phyloP scores from a whole-genome alignment of 2,113 vertebrate species.

The Neogale vison region DNA sequence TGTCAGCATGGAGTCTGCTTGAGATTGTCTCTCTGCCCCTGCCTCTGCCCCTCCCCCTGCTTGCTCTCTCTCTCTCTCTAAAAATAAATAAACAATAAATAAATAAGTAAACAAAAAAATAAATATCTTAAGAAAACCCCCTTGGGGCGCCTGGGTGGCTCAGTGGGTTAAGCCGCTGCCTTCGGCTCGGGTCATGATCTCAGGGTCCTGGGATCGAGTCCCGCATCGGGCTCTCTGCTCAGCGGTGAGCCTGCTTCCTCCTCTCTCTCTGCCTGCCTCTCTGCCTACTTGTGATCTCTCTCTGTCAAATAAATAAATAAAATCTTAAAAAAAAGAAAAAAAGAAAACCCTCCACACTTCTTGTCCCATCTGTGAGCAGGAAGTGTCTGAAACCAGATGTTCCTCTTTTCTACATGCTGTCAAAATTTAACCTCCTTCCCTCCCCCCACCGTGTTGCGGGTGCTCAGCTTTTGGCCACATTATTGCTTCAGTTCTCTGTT shows the following conservation, averaged over 20 bases:
- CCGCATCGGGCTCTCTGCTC: too few species aligned
- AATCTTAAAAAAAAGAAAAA: too few species aligned
- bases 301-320: too few species aligned
- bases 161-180: too few species aligned
- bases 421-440: background rate
- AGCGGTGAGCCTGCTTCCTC: too few species aligned
- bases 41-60: background rate
- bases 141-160: too few species aligned
- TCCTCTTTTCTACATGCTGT: background rate
- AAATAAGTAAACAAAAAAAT: background rate
- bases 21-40: background rate
- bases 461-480: background rate
- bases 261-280: too few species aligned
- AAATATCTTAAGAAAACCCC: background rate
- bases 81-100: background rate
- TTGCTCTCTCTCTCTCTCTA: background rate
- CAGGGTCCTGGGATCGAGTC: too few species aligned
- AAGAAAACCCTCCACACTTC: background rate
- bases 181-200: too few species aligned
- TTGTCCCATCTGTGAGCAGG: slow-evolving; percentile 18
- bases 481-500: slow-evolving; percentile 26
- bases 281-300: too few species aligned
- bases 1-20: background rate
- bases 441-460: too few species aligned
- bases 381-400: slow-evolving; percentile 34